Percentiles rank a stretch among this genome's conserved stretches.
Conservation (phyloP, 2,888 invertebrate species). For the Aphodius granarius region DNA sequence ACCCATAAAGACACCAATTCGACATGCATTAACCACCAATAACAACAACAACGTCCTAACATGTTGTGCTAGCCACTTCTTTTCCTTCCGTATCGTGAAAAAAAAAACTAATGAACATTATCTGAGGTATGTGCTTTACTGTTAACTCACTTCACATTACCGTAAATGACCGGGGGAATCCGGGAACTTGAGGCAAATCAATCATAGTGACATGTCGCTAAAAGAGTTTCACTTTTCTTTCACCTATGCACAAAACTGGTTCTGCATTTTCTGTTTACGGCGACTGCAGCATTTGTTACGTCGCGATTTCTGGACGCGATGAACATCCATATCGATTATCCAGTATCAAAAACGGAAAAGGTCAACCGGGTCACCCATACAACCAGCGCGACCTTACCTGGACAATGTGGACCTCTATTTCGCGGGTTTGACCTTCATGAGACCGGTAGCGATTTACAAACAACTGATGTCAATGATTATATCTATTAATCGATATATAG, state of each 20-base stretch:
- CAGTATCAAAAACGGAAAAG: constrained; percentile 5
- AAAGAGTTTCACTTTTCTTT: background rate
- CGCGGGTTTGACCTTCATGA: background rate
- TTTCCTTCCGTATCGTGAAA: background rate
- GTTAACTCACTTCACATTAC: background rate
- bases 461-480: background rate
- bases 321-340: constrained; percentile 4
- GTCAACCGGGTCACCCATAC: constrained; percentile 16
- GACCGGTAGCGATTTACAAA: background rate
- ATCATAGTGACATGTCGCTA: background rate
- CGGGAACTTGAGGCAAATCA: background rate
- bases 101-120: background rate
- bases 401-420: background rate
- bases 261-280: constrained; percentile 12
- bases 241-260: background rate
- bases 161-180: background rate
- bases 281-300: constrained; percentile 8
- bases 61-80: background rate
- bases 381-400: constrained; percentile 11
- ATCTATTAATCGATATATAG: too few relatives aligned
- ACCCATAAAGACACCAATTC: background rate
- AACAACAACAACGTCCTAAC: background rate
- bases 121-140: background rate
- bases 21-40: background rate
- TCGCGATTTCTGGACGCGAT: background rate